Conservation (phyloP, 2,113 vertebrate species). For the Lepidothrix coronata region DNA sequence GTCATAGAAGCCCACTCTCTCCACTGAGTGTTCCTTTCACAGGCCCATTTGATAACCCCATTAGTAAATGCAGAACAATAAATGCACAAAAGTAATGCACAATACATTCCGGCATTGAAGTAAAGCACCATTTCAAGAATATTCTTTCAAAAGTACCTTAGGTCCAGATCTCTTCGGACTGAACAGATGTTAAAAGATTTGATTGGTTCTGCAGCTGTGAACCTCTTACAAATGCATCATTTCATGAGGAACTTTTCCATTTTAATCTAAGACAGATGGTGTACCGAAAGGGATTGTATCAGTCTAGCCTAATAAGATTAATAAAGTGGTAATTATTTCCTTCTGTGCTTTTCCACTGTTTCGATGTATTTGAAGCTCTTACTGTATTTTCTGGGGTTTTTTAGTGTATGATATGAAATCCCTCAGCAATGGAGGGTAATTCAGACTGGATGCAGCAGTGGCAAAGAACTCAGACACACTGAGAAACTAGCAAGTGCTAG, state of each 20-base stretch:
- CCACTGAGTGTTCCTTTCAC: background rate
- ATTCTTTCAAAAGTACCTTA: background rate
- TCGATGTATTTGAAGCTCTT: background rate
- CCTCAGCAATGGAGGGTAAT: background rate
- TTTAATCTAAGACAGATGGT: conserved; percentile 8
- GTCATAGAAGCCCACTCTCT: background rate
- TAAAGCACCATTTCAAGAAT: background rate
- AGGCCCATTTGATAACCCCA: background rate
- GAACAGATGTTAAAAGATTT: background rate
- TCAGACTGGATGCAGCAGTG: background rate
- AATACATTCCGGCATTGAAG: background rate
- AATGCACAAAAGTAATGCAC: background rate
- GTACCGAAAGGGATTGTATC: background rate
- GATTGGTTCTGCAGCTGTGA: background rate
- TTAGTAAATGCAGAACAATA: background rate
- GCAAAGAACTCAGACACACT: background rate
- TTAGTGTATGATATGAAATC: background rate
- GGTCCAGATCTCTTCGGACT: background rate
- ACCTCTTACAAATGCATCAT: background rate
- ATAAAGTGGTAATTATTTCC: conserved; percentile 14
- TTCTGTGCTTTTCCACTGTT: background rate
- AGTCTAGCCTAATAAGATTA: background rate
- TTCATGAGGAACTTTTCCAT: background rate
- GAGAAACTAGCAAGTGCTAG: background rate
- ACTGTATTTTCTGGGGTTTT: background rate